Conservation (phyloP, 1,140 invertebrate genomes). For the Pinna nobilis region DNA sequence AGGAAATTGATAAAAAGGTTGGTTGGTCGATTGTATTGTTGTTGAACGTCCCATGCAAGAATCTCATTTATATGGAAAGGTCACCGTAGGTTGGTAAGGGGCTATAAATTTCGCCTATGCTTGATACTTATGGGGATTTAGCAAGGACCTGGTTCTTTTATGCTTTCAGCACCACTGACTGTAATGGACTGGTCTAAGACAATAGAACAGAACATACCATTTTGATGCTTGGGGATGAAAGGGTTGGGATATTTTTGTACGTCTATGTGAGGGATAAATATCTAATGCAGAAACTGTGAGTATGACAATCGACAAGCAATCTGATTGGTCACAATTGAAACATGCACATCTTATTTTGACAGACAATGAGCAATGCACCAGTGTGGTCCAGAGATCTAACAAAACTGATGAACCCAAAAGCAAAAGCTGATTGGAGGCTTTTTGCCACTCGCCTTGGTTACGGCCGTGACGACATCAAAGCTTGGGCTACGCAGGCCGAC, state of each 20-base stretch:
- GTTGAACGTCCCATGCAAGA: not conserved
- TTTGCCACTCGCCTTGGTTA: slow-evolving; percentile 66
- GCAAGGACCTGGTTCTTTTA: not conserved
- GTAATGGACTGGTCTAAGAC: not conserved
- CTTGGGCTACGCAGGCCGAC: slow-evolving; percentile 63
- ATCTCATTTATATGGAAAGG: not conserved
- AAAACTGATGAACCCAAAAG: slow-evolving; percentile 60
- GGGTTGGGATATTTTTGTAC: not conserved
- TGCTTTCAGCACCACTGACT: not conserved
- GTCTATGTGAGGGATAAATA: not conserved
- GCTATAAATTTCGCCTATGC: not conserved
- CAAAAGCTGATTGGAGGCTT: slow-evolving; percentile 65
- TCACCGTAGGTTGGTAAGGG: not conserved
- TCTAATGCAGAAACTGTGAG: not conserved
- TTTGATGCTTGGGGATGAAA: not conserved
- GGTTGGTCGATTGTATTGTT: not conserved
- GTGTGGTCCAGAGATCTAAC: slow-evolving; percentile 66
- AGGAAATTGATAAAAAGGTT: slow-evolving; percentile 69
- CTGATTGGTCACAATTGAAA: not conserved
- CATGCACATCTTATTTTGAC: not conserved
- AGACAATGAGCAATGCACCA: slow-evolving; percentile 68
- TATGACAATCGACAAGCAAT: not conserved
- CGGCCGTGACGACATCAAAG: slow-evolving; percentile 63
- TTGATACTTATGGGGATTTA: not conserved
- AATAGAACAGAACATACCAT: not conserved